A percentile compares a stretch with the other conserved stretches of the same genome.
These are phyloP conservation scores for Calidris pygmaea DNA, from an alignment of 2,113 vertebrate genomes.

Conservation along the genomic window DNA sequence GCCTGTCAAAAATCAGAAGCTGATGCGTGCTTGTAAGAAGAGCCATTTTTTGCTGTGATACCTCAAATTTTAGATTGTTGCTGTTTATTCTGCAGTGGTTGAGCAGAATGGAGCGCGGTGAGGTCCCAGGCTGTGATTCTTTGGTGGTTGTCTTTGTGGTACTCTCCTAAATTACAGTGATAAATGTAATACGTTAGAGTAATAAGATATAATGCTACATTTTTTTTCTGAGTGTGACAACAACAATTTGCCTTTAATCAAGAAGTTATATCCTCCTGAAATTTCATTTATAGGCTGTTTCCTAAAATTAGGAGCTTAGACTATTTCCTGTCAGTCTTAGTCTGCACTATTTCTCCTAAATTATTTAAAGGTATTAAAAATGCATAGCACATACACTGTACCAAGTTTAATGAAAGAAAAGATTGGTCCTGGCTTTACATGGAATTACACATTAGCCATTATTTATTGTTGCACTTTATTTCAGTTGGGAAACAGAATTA, in stretches of 20 bases:
- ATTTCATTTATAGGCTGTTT: slow-evolving; percentile 6
- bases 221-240: background rate
- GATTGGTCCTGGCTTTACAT: background rate
- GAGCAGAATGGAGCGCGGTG: accelerated
- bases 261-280: background rate
- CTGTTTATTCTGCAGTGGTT: background rate
- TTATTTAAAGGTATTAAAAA: slow-evolving; percentile 64
- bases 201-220: background rate
- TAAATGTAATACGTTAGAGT: background rate
- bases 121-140: background rate
- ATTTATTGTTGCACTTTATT: slow-evolving; percentile 20
- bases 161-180: background rate
- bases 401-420: background rate
- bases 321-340: slow-evolving; percentile 25
- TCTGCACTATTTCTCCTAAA: slow-evolving; percentile 23
- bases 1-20: slow-evolving; percentile 37
- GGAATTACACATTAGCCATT: background rate
- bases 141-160: background rate
- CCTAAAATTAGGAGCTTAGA: slow-evolving; percentile 34
- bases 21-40: background rate
- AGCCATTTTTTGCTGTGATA: background rate
- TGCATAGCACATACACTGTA: slow-evolving; percentile 9
- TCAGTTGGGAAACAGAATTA: slow-evolving; percentile 7
- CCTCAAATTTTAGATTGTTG: background rate
- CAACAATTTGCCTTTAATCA: background rate